phyloP scores from a whole-genome alignment of 2,888 invertebrate genomes.

The Parnassius orleans region DNA sequence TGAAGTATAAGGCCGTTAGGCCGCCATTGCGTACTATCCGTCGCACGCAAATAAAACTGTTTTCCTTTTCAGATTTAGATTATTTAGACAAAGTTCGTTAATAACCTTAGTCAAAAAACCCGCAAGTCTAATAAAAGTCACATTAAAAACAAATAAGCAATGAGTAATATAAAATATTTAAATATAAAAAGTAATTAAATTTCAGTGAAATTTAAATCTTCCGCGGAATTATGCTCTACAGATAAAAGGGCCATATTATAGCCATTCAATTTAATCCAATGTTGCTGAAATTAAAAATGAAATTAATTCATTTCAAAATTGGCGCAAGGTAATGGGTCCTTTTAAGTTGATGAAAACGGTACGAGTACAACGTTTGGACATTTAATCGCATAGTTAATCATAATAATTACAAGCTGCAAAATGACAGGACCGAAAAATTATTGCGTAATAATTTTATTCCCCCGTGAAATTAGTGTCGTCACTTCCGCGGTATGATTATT shows the following conservation, averaged over 20 bases:
- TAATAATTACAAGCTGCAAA: constrained; percentile 13
- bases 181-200: too few relatives aligned
- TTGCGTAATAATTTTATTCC: constrained; percentile 2
- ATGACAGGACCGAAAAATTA: constrained; percentile 9
- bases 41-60: too few relatives aligned
- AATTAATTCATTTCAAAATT: constrained; percentile 17
- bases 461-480: background rate
- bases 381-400: constrained; percentile 22
- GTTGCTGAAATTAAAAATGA: constrained; percentile 12
- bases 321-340: constrained; percentile 16
- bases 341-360: constrained; percentile 18
- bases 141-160: too few relatives aligned
- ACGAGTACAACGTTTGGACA: constrained; percentile 5
- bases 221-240: background rate
- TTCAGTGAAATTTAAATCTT: too few relatives aligned
- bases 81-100: too few relatives aligned
- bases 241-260: background rate
- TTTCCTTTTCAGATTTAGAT: too few relatives aligned
- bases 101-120: too few relatives aligned
- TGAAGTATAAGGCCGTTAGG: too few relatives aligned
- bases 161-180: too few relatives aligned
- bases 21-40: too few relatives aligned
- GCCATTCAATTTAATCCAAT: background rate
- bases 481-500: background rate
- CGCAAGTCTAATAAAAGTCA: too few relatives aligned